Percentiles rank a stretch among this genome's conserved stretches.
phyloP scores from a whole-genome alignment of 2,888 invertebrate species.

The Bellardia pandia region DNA sequence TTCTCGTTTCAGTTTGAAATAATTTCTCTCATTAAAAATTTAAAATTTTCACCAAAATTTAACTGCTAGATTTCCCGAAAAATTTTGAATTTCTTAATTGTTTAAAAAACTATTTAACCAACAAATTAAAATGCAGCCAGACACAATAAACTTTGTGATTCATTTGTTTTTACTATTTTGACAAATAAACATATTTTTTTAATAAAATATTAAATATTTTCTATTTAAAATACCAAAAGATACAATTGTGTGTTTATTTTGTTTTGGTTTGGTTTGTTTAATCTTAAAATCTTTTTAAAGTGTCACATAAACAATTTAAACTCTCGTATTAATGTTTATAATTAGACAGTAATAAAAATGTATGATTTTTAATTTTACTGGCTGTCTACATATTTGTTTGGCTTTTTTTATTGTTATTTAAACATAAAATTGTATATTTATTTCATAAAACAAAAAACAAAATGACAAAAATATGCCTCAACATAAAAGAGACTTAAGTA shows the following conservation, averaged over 20 bases:
- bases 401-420: constrained; percentile 20
- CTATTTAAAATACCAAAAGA: neutral
- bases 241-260: neutral
- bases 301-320: constrained; percentile 66
- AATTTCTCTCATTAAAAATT: too few relatives aligned
- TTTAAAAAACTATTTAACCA: neutral
- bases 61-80: neutral
- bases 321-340: constrained; percentile 55
- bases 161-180: neutral
- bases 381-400: constrained; percentile 26
- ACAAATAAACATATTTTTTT: neutral
- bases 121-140: neutral
- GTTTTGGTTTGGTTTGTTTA: neutral
- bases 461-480: constrained; percentile 43
- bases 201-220: neutral
- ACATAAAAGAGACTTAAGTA: constrained; percentile 18
- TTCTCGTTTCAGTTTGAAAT: too few relatives aligned
- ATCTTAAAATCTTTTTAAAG: constrained; percentile 53
- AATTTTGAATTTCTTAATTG: neutral
- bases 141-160: neutral
- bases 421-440: constrained; percentile 42
- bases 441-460: constrained; percentile 3
- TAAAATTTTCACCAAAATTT: too few relatives aligned
- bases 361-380: constrained; percentile 38
- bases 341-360: constrained; percentile 66